Conservation (phyloP, 2,797 vertebrate genomes). For the Rhynchonycteris naso region DNA sequence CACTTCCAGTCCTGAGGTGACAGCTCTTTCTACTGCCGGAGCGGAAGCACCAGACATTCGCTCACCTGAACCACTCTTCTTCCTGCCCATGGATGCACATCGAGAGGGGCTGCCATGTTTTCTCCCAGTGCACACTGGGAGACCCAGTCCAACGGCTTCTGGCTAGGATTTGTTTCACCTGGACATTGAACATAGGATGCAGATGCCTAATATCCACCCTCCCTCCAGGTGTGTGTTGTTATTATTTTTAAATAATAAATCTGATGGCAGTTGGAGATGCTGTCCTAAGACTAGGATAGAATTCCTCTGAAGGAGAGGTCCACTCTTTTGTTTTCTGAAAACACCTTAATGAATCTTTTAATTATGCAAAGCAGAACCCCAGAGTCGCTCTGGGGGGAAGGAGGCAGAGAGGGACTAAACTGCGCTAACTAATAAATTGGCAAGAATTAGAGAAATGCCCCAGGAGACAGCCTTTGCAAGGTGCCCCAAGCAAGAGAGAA, state of each 20-base stretch:
- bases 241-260: slow-evolving; percentile 55
- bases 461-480: slow-evolving; percentile 3
- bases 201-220: neutral
- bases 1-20: neutral
- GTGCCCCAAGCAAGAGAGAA: neutral
- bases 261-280: neutral
- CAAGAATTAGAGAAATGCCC: slow-evolving; percentile 12
- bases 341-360: slow-evolving; percentile 78
- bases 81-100: neutral
- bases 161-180: neutral
- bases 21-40: neutral
- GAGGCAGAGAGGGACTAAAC: slow-evolving; percentile 39
- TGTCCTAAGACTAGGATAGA: slow-evolving; percentile 41
- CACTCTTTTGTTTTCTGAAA: slow-evolving; percentile 66
- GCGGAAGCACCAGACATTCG: neutral
- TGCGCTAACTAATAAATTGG: slow-evolving; percentile 23
- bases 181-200: neutral
- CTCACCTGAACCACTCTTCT: neutral
- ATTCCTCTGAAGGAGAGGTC: slow-evolving; percentile 62
- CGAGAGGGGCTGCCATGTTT: neutral
- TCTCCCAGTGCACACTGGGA: neutral
- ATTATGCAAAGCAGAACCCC: slow-evolving; percentile 67
- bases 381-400: neutral
- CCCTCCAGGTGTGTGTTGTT: neutral
- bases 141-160: neutral